Conservation (phyloP, 2,797 vertebrate species). For the Sarcophilus harrisii region DNA sequence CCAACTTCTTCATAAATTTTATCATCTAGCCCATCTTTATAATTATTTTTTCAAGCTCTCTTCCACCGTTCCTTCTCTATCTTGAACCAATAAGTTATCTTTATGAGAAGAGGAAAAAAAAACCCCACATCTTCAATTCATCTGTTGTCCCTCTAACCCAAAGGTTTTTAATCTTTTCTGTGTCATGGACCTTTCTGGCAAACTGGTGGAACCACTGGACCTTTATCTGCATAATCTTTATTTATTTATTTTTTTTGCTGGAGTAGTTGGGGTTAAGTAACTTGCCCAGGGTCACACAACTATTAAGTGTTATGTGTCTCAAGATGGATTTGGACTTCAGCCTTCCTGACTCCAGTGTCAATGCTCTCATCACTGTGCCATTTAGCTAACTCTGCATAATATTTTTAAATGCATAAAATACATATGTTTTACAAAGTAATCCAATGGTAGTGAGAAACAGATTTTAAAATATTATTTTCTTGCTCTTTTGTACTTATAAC, state of each 20-base stretch:
- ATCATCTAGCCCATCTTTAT: neutral
- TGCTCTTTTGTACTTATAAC: neutral
- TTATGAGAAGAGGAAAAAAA: neutral
- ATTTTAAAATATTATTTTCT: neutral
- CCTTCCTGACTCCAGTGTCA: too few species aligned
- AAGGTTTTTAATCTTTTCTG: neutral
- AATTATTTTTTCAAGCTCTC: neutral
- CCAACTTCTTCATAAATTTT: neutral
- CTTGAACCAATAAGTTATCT: neutral
- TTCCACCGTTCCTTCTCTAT: neutral
- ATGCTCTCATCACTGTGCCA: too few species aligned
- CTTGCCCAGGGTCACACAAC: too few species aligned
- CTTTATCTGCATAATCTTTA: neutral
- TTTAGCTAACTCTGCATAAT: too few species aligned
- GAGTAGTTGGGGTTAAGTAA: too few species aligned
- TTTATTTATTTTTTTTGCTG: too few species aligned
- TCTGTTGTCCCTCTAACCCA: neutral
- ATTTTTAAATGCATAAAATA: neutral
- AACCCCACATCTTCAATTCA: neutral
- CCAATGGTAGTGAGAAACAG: neutral
- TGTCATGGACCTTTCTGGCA: neutral
- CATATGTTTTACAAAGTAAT: neutral
- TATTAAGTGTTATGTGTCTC: too few species aligned
- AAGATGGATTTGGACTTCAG: too few species aligned
- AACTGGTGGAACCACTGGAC: neutral